phyloP scores from a whole-genome alignment of 1,140 invertebrate species.

The Zophobas atratus region DNA sequence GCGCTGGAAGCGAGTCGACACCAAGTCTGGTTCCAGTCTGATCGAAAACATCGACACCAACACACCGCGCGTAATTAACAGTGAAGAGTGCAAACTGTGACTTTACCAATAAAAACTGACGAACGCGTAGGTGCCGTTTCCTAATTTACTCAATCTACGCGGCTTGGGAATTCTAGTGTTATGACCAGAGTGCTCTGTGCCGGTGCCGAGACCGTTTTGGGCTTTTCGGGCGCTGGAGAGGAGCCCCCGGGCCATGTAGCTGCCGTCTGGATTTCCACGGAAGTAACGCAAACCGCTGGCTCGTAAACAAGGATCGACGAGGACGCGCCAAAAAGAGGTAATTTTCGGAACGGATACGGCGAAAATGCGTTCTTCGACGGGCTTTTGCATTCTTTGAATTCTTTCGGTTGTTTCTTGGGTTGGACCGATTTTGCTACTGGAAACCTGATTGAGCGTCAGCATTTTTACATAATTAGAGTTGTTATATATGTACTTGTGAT shows the following conservation, averaged over 20 bases:
- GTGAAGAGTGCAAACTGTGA: conserved; percentile 42
- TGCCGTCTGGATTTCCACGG: background rate
- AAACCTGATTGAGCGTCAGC: too few relatives aligned
- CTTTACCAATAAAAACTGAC: conserved; percentile 43
- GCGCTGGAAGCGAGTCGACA: conserved; percentile 44
- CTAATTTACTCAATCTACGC: conserved; percentile 49
- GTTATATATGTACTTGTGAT: too few relatives aligned
- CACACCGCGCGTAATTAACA: conserved; percentile 42
- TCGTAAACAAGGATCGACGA: too few relatives aligned
- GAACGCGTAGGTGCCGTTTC: conserved; percentile 47
- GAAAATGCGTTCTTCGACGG: too few relatives aligned
- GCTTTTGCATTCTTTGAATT: too few relatives aligned
- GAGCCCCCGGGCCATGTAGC: conserved; percentile 6
- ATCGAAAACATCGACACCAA: conserved; percentile 48
- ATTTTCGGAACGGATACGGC: too few relatives aligned
- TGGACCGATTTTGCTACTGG: too few relatives aligned
- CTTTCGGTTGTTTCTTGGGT: too few relatives aligned
- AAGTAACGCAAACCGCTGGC: background rate
- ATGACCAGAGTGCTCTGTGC: conserved; percentile 36
- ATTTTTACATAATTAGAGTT: too few relatives aligned
- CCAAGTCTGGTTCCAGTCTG: conserved; percentile 47
- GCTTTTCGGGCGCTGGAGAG: too few relatives aligned
- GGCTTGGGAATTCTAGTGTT: conserved; percentile 44
- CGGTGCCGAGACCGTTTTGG: background rate
- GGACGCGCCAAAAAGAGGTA: too few relatives aligned